These are phyloP conservation scores for Myotis planiceps DNA, from an alignment of 2,797 vertebrate genomes.

Conservation along the genomic window DNA sequence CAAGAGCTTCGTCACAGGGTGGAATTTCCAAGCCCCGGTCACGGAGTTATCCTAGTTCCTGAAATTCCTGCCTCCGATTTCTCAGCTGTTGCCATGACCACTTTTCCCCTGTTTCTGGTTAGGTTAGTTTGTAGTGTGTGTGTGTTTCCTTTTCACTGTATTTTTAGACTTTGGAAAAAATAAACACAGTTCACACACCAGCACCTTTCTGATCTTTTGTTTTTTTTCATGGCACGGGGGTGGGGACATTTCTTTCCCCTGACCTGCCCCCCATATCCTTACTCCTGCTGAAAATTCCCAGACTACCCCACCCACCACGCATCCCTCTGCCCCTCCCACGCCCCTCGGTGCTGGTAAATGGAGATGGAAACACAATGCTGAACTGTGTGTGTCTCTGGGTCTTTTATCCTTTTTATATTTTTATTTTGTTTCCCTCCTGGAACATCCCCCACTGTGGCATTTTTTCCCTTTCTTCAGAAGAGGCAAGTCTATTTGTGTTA, in stretches of 20 bases:
- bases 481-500: background rate
- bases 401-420: background rate
- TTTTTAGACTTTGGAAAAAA: slow-evolving; percentile 79
- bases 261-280: background rate
- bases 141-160: slow-evolving; percentile 67
- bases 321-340: too few relatives aligned
- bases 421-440: slow-evolving; percentile 1
- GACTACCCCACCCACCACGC: background rate
- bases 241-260: background rate
- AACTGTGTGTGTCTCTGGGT: background rate
- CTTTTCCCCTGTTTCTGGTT: slow-evolving; percentile 68
- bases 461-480: background rate
- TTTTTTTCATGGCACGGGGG: background rate
- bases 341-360: background rate
- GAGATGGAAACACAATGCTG: background rate
- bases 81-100: slow-evolving; percentile 43
- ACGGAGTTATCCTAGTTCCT: slow-evolving; percentile 67
- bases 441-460: background rate
- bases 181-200: slow-evolving; percentile 37
- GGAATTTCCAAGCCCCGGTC: slow-evolving; percentile 78
- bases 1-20: slow-evolving; percentile 4
- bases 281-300: slow-evolving; percentile 42
- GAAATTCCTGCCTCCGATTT: slow-evolving; percentile 74
- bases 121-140: slow-evolving; percentile 13
- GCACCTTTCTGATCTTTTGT: slow-evolving; percentile 49